A percentile compares a stretch with the other conserved stretches of the same genome.
Conservation (phyloP, 2,888 invertebrate genomes). For the Leptogaster cylindrica region DNA sequence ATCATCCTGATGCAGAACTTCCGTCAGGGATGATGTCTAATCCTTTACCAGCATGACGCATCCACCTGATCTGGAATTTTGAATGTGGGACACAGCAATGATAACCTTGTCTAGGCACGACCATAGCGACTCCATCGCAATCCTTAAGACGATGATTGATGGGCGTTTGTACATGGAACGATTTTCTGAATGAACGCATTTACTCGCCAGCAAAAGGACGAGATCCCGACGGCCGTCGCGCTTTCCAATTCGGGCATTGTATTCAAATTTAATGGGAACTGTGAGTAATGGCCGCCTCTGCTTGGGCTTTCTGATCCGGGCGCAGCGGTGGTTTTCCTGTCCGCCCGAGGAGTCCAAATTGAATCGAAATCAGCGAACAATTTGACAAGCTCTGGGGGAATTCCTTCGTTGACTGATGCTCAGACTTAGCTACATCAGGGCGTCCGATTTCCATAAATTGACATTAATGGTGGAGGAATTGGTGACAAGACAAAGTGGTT, state of each 20-base stretch:
- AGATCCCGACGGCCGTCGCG: neutral
- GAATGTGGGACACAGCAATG: neutral
- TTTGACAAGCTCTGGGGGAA: constrained; percentile 26
- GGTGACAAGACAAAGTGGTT: constrained; percentile 16
- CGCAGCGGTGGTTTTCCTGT: neutral
- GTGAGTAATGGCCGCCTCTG: constrained; percentile 38
- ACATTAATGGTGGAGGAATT: constrained; percentile 16
- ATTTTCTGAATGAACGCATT: constrained; percentile 42
- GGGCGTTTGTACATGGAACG: constrained; percentile 45
- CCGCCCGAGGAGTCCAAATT: neutral
- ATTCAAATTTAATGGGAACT: constrained; percentile 47
- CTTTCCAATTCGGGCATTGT: constrained; percentile 39
- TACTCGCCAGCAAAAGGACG: constrained; percentile 21
- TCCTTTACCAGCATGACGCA: constrained; percentile 27
- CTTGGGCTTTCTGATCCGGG: neutral
- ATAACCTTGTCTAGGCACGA: neutral
- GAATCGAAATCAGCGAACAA: neutral
- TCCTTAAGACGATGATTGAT: constrained; percentile 45
- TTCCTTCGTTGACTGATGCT: constrained; percentile 13
- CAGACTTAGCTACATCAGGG: neutral
- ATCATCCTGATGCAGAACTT: neutral
- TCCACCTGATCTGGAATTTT: constrained; percentile 29
- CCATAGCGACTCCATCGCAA: neutral
- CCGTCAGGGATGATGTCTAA: constrained; percentile 21
- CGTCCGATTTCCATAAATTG: constrained; percentile 30